These are phyloP conservation scores for Cryptus viduatorius DNA, from an alignment of 2,888 invertebrate genomes.

Conservation along the genomic window DNA sequence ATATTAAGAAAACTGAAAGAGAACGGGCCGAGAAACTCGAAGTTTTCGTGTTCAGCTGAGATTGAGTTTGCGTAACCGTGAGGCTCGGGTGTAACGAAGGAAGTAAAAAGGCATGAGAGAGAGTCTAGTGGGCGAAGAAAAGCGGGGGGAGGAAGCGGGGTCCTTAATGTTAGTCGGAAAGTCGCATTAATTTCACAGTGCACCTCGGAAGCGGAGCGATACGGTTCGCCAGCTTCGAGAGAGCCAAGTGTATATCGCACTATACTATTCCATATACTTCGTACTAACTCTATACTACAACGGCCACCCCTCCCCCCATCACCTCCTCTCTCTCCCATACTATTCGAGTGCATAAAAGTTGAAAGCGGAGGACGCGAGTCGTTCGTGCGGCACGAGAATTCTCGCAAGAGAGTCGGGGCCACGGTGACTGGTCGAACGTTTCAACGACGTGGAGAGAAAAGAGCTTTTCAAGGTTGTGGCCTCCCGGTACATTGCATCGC, in stretches of 20 bases:
- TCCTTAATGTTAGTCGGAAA: conserved; percentile 64
- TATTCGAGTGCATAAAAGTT: conserved; percentile 32
- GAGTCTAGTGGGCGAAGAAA: conserved; percentile 26
- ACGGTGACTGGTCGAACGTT: conserved; percentile 5
- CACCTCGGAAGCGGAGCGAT: conserved; percentile 37
- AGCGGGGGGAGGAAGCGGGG: conserved; percentile 9
- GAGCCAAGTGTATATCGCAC: conserved; percentile 23
- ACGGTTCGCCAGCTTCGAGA: conserved; percentile 27
- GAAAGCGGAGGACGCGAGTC: conserved; percentile 27
- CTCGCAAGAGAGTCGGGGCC: background rate
- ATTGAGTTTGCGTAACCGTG: conserved; percentile 54
- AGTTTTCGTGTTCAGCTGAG: conserved; percentile 50
- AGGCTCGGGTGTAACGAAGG: conserved; percentile 54
- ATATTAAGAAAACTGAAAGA: conserved; percentile 27
- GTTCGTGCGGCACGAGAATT: conserved; percentile 50
- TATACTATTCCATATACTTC: conserved; percentile 1
- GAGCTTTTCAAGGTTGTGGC: conserved; percentile 49
- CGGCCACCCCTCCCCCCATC: too few species aligned
- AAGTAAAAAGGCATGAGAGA: conserved; percentile 5
- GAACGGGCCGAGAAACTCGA: conserved; percentile 36
- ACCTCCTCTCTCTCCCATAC: background rate
- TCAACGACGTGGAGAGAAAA: conserved; percentile 9
- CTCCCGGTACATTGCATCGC: background rate
- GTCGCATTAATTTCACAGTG: conserved; percentile 60
- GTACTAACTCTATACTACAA: conserved; percentile 3